phyloP scores from a whole-genome alignment of 2,888 invertebrate genomes.

The Drosophila barbarae region DNA sequence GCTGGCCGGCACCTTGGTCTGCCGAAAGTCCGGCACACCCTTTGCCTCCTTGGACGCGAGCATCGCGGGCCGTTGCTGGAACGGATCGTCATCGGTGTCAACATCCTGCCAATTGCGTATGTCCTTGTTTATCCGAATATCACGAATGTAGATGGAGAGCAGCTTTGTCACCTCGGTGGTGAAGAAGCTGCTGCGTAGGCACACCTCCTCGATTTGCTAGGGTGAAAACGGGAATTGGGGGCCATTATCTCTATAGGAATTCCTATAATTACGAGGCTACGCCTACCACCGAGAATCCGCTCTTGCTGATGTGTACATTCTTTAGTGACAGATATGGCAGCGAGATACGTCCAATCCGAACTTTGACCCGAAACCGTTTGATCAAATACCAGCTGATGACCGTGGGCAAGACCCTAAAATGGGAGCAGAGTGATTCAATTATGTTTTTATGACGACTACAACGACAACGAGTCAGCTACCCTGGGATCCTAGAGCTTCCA shows the following conservation, averaged over 20 bases:
- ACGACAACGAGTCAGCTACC: neutral
- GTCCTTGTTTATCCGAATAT: conserved; percentile 90
- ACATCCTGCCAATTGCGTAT: conserved; percentile 80
- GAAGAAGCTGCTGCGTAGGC: conserved; percentile 91
- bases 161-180: conserved; percentile 93
- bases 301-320: conserved; percentile 90
- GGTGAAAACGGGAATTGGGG: neutral
- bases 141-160: conserved; percentile 89
- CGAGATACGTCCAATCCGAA: conserved; percentile 90
- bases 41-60: conserved; percentile 56
- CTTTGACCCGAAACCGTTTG: conserved; percentile 88
- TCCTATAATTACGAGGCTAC: conserved; percentile 4
- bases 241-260: neutral
- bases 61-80: conserved; percentile 45
- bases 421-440: conserved; percentile 11
- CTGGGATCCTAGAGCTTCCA: neutral
- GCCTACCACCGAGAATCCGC: conserved; percentile 88
- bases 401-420: conserved; percentile 86
- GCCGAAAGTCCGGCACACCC: conserved; percentile 84
- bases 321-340: conserved; percentile 87
- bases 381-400: conserved; percentile 89
- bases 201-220: conserved; percentile 92
- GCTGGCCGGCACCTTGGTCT: conserved; percentile 88
- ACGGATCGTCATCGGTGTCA: conserved; percentile 74
- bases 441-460: conserved; percentile 6